Base-by-base conservation (phyloP, 2,888 invertebrate genomes). In the Ypsolopha sequella region DNA sequence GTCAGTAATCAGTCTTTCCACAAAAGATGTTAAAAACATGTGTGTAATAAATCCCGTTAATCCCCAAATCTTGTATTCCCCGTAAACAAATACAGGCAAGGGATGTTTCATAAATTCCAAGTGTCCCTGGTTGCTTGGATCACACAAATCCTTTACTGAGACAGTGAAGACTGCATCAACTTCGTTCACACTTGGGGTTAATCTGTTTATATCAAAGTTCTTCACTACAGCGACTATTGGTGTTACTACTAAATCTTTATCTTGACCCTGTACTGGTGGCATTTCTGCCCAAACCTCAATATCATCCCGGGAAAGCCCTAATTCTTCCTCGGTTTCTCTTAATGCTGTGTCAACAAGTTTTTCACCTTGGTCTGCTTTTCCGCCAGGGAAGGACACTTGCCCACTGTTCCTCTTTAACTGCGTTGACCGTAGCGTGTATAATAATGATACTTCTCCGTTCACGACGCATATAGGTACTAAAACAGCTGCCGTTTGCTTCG, bases 361-460 rank as follows among this genome's bases (percentile, higher is more conserved):
- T 59, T 80, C 79, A 57, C 92, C 91, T 1, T 86, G 84, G 56
- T 95, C 95, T 52, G 87, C 84, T 81, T 92, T 93, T 0, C 94
- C 97, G 56, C 93, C 97, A 51, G 93, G 97, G 79, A 95, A 96
- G 7, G 95, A 94, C 10, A 96, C 94, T 80, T 97, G 95, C 0
- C 95, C 93, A 53, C 91, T 88, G 67, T 96, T 95, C 6, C 88
- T 88, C 58, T 88, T 91, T 51, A 98, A 74, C 58, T 91, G 89
- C 10, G 88, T 80, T 6, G 95, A 95, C 50, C 97, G 88, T 43
- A 95, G 77, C 0, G 97, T 97, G 68, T 94, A 96, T 8, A 97
- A 78, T 24, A 97, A 73, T 49, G 94, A 93, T 13, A 95, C 88
- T 69, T 92, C 89, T 33, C 89, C 89, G 53, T 90, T 73, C 13